Evolutionary conservation across 2,113 vertebrate genomes (phyloP).

Genomic region (Neofelis nebulosa): DNA sequence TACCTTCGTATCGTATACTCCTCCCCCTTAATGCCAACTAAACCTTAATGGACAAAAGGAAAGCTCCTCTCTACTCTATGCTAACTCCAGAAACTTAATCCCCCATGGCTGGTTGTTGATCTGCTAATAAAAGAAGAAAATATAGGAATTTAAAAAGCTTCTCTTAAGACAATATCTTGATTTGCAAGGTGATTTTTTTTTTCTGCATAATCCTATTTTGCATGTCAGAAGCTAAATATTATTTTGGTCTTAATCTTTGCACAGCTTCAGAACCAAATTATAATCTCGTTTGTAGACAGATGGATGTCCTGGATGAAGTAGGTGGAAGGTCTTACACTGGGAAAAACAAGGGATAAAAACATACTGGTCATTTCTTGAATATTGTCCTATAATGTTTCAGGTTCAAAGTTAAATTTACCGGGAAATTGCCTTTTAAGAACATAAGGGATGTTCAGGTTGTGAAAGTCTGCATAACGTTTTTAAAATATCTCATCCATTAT

Average conservation of each 20-base stretch:
- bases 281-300: background rate
- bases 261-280: background rate
- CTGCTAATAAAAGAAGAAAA: conserved; percentile 6
- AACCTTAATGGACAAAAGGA: background rate
- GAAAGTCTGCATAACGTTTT: conserved; percentile 36
- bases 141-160: conserved; percentile 35
- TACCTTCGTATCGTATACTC: background rate
- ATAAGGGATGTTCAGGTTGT: background rate
- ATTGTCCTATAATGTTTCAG: background rate
- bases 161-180: conserved; percentile 1
- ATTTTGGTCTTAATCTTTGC: background rate
- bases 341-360: background rate
- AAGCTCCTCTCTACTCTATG: background rate
- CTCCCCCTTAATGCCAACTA: background rate
- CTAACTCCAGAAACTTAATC: background rate
- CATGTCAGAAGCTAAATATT: conserved; percentile 19
- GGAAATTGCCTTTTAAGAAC: conserved; percentile 45
- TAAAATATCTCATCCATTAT: conserved; percentile 17
- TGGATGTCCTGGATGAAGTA: background rate
- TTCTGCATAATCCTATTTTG: conserved; percentile 8
- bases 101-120: background rate
- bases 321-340: background rate
- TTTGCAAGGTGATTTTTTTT: background rate
- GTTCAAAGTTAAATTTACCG: conserved; percentile 9
- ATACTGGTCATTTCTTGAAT: background rate